A percentile compares a stretch with the other conserved stretches of the same genome.
Conservation (phyloP, 2,888 invertebrate genomes). For the Parasteatoda lunata region DNA sequence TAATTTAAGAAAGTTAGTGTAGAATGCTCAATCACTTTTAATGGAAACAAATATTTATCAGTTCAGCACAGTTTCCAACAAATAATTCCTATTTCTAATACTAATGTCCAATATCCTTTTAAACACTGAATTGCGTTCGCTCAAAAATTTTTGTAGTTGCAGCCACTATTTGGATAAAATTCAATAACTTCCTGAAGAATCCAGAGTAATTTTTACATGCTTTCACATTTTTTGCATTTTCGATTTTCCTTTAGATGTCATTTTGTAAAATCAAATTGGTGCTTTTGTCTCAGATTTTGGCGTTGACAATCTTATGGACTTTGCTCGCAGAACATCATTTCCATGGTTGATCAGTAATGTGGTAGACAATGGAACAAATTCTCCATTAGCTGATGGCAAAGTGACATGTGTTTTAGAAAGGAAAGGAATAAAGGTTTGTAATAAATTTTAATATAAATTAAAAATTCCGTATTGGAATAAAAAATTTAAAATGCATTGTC, state of each 20-base stretch:
- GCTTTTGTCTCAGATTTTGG: conserved; percentile 83
- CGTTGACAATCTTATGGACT: conserved; percentile 85
- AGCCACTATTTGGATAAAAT: not conserved
- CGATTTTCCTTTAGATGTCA: conserved; percentile 20
- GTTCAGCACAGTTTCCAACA: too few relatives aligned
- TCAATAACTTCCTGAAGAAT: not conserved
- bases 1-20: too few relatives aligned
- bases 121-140: too few relatives aligned
- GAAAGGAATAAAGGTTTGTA: conserved; percentile 80
- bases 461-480: not conserved
- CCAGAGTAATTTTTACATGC: not conserved
- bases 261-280: conserved; percentile 28
- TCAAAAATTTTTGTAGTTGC: too few relatives aligned
- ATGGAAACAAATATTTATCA: too few relatives aligned
- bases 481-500: not conserved
- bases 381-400: conserved; percentile 87
- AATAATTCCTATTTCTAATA: too few relatives aligned
- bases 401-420: conserved; percentile 86
- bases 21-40: too few relatives aligned
- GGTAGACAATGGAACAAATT: conserved; percentile 88
- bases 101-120: too few relatives aligned
- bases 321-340: conserved; percentile 85
- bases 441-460: too few relatives aligned
- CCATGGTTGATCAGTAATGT: conserved; percentile 96
- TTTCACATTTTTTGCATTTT: conserved; percentile 7